A percentile compares a stretch with the other conserved stretches of the same genome.
phyloP scores from a whole-genome alignment of 2,888 invertebrate species.

The Antheraea yamamai region DNA sequence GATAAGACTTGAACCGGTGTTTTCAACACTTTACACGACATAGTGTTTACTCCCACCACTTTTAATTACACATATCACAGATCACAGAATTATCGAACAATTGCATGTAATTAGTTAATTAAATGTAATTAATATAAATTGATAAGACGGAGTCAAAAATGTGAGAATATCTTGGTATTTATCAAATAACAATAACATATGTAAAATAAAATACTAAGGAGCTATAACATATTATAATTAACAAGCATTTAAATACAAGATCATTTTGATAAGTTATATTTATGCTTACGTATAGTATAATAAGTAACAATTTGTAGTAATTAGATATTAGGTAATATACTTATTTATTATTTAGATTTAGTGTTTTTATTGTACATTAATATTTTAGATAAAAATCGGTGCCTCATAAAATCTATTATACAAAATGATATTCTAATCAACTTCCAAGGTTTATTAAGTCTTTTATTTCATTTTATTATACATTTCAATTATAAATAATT shows the following conservation, averaged over 20 bases:
- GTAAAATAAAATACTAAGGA: background rate
- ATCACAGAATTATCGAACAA: too few relatives aligned
- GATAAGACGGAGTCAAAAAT: background rate
- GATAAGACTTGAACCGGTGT: too few relatives aligned
- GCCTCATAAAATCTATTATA: too few relatives aligned
- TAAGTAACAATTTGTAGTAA: background rate
- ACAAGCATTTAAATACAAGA: background rate
- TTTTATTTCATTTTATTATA: conserved; percentile 1
- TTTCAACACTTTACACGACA: too few relatives aligned
- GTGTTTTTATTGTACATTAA: too few relatives aligned
- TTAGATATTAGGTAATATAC: background rate
- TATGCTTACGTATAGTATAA: background rate
- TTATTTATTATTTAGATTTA: too few relatives aligned
- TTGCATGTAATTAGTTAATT: too few relatives aligned
- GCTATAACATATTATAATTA: background rate
- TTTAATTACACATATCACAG: too few relatives aligned
- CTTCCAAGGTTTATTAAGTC: background rate
- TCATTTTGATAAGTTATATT: background rate
- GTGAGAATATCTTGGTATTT: background rate
- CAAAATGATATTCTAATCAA: background rate
- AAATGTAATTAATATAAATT: too few relatives aligned
- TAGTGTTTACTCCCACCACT: too few relatives aligned
- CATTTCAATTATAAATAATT: background rate
- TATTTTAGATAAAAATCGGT: too few relatives aligned
- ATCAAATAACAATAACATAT: background rate